Evolutionary conservation across 2,113 vertebrate species (phyloP).

Genomic region (Spermophilus dauricus): DNA sequence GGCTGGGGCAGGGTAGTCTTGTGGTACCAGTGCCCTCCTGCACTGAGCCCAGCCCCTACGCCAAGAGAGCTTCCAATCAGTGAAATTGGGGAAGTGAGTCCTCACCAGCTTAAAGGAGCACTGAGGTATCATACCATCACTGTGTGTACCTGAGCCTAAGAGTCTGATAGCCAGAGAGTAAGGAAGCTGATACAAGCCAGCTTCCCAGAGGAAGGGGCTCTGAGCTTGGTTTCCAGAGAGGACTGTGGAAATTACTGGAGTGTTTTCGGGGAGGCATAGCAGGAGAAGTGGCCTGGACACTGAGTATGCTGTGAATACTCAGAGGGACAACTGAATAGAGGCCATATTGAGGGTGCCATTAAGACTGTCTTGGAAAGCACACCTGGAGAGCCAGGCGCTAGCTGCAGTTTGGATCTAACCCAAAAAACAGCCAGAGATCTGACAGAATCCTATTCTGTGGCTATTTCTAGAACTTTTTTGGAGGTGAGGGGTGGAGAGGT

Average conservation of each 20-base stretch:
- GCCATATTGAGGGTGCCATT: neutral
- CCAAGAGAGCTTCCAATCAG: neutral
- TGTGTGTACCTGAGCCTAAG: neutral
- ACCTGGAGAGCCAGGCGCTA: fast-evolving
- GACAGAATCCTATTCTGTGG: neutral
- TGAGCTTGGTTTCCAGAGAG: neutral
- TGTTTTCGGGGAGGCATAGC: neutral
- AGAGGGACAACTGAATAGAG: neutral
- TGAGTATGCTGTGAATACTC: neutral
- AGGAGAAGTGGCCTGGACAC: neutral
- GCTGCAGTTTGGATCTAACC: neutral
- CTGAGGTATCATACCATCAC: neutral
- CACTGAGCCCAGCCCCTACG: neutral
- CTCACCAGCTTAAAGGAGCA: neutral
- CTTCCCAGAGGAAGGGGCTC: neutral
- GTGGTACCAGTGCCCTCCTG: neutral
- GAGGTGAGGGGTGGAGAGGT: no score
- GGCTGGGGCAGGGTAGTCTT: neutral
- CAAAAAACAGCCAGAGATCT: neutral
- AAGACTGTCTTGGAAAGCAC: fast-evolving
- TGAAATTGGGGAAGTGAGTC: neutral
- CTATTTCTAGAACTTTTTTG: neutral
- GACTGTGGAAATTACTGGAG: neutral
- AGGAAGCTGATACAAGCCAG: neutral
- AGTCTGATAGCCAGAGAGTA: neutral